phyloP scores from a whole-genome alignment of 1,140 invertebrate species.

The Homarus americanus region DNA sequence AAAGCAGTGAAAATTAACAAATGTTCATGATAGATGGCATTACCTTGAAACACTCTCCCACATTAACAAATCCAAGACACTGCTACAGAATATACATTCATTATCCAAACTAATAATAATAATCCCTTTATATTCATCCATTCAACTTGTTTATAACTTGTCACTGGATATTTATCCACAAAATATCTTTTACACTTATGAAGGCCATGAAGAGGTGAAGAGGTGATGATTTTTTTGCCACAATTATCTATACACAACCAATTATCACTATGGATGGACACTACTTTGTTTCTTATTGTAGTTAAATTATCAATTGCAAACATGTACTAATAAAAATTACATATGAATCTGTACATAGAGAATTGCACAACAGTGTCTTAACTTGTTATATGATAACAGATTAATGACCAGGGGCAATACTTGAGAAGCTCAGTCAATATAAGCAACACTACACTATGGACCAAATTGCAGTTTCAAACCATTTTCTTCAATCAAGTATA shows the following conservation, averaged over 20 bases:
- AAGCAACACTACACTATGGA: not conserved
- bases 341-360: slow-evolving; percentile 49
- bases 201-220: slow-evolving; percentile 35
- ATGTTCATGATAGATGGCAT: not conserved
- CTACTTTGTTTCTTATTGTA: slow-evolving; percentile 52
- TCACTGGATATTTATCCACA: slow-evolving; percentile 27
- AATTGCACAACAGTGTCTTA: slow-evolving; percentile 43
- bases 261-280: slow-evolving; percentile 70
- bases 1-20: not conserved
- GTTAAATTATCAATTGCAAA: slow-evolving; percentile 41
- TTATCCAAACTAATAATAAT: slow-evolving; percentile 8
- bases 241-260: slow-evolving; percentile 61
- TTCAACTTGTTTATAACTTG: not conserved
- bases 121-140: not conserved
- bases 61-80: not conserved
- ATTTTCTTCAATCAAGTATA: not conserved
- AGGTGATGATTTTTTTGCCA: slow-evolving; percentile 20
- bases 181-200: slow-evolving; percentile 15
- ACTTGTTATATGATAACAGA: slow-evolving; percentile 55
- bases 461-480: not conserved
- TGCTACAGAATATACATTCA: not conserved
- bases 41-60: not conserved
- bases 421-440: slow-evolving; percentile 10
- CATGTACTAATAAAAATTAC: slow-evolving; percentile 46
- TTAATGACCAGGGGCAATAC: not conserved